Base-by-base conservation (phyloP, 1,140 invertebrate genomes). In the Pseudoatta argentina region DNA sequence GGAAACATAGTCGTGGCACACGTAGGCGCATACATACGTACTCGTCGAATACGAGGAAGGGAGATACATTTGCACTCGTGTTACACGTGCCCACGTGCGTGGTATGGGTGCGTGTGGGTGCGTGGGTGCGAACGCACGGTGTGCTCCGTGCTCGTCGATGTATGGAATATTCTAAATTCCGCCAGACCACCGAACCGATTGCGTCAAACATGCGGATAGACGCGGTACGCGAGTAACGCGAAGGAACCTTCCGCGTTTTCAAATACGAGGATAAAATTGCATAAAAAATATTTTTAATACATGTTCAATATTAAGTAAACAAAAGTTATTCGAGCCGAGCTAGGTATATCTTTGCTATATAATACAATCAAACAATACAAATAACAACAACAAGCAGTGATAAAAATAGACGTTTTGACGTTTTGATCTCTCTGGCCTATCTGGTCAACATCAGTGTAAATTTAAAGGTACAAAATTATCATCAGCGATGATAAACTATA, bases 141-240 rank as follows among this genome's bases (percentile, higher is more conserved):
- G 77, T 48, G 55, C 57, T 55, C 82, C 66, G 77, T 48, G 55
- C 57, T 55, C 82, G 71, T 85, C 75, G n/a, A 72, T 87, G 81
- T 71, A 66, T 57, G 72, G 63, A 79, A 66, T 79, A 77, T 55
- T 73, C 77, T 86, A 86, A 89, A 86, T 89, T 77, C 72, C 61
- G 39, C 73, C 57, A 55, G 79, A 88, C 67, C 51, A 21, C 59
- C 61, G 82, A 76, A 71, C 73, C 86, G 72, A 88, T 72, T 61
- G 78, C 51, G 69, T 61, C 71, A 87, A 75, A 83, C 79, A 64
- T 53, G 53, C 59, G 57, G 72, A 82, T 34, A 53, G 66, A 63
- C 12, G 55, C 53, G 44, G 48, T 18, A 30, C 34, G 66, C 79
- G 67, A 34, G 55, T 61, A 83, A 51, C 44, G 51, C 6, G 18